These are phyloP conservation scores for Phoxinus phoxinus DNA, from an alignment of 2,113 vertebrate species.

Conservation along the genomic window DNA sequence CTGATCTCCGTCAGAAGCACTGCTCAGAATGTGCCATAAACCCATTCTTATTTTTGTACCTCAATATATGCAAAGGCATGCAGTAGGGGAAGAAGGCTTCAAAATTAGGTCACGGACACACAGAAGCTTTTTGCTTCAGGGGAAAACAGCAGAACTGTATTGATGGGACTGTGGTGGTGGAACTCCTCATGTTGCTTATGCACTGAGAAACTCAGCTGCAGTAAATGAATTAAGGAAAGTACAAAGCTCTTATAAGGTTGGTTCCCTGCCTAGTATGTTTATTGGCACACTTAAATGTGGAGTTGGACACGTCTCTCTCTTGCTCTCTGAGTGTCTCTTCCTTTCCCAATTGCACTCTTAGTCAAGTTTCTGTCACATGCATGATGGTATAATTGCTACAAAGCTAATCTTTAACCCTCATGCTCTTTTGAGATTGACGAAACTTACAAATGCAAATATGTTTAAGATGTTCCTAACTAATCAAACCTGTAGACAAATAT, in stretches of 20 bases:
- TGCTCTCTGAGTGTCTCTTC: not conserved
- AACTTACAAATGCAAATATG: not conserved
- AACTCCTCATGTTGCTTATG: not conserved
- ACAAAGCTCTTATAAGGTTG: constrained; percentile 9
- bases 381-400: not conserved
- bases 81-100: not conserved
- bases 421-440: not conserved
- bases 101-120: constrained; percentile 53
- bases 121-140: not conserved
- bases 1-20: not conserved
- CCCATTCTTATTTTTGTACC: not conserved
- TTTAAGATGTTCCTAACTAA: not conserved
- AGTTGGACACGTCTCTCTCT: not conserved
- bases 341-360: not conserved
- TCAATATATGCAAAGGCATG: constrained; percentile 31
- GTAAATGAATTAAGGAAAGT: constrained; percentile 14
- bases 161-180: constrained; percentile 8
- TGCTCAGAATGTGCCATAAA: not conserved
- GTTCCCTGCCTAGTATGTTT: not conserved
- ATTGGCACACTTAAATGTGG: not conserved
- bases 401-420: not conserved
- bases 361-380: not conserved
- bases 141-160: not conserved
- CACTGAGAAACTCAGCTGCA: not conserved
- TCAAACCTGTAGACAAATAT: not conserved